Evolutionary conservation across 1,140 invertebrate genomes (phyloP).

Genomic region (Micrasema longulum): DNA sequence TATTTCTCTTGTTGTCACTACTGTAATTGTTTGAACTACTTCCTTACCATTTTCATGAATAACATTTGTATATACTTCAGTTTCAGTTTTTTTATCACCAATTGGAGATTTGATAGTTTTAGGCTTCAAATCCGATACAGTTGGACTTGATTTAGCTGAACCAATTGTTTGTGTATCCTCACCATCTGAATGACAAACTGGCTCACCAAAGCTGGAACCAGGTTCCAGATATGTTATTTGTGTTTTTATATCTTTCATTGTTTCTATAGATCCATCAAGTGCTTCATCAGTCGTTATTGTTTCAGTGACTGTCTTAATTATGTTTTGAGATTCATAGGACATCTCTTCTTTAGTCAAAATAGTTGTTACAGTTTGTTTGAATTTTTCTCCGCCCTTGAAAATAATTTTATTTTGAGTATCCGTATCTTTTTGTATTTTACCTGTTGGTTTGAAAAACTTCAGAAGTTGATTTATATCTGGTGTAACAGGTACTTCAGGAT

Average conservation of each 20-base stretch:
- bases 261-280: slow-evolving; percentile 62
- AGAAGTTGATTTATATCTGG: slow-evolving; percentile 53
- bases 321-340: slow-evolving; percentile 60
- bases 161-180: slow-evolving; percentile 11
- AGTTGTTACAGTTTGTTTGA: slow-evolving; percentile 63
- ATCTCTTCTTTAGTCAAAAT: slow-evolving; percentile 65
- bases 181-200: slow-evolving; percentile 49
- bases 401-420: slow-evolving; percentile 62
- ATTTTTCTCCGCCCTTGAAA: slow-evolving; percentile 58
- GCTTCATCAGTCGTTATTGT: slow-evolving; percentile 64
- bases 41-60: slow-evolving; percentile 65
- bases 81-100: slow-evolving; percentile 66
- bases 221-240: slow-evolving; percentile 66
- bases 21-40: slow-evolving; percentile 65
- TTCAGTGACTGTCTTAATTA: slow-evolving; percentile 66
- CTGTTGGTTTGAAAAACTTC: slow-evolving; percentile 60
- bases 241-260: slow-evolving; percentile 65
- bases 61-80: slow-evolving; percentile 65
- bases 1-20: slow-evolving; percentile 65
- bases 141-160: neutral
- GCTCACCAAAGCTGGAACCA: slow-evolving; percentile 63
- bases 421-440: slow-evolving; percentile 63
- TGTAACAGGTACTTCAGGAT: slow-evolving; percentile 42
- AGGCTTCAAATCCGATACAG: slow-evolving; percentile 50
- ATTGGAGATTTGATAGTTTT: slow-evolving; percentile 63